phyloP scores from a whole-genome alignment of 2,113 vertebrate species.

The Melanotaenia duboulayi region DNA sequence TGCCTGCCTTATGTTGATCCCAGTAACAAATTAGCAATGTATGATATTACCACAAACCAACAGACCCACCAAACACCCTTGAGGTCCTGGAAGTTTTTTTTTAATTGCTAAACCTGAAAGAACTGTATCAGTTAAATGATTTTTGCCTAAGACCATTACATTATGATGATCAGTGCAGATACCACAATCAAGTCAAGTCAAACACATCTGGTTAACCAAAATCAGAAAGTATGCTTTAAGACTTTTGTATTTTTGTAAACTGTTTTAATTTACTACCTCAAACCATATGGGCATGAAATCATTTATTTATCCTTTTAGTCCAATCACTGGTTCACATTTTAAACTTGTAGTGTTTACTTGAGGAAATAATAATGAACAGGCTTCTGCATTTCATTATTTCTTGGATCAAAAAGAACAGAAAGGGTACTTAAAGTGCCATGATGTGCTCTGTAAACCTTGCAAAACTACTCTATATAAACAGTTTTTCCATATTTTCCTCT shows the following conservation, averaged over 20 bases:
- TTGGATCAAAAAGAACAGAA: neutral
- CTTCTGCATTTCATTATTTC: neutral
- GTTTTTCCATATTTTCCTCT: no score
- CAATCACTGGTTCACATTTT: neutral
- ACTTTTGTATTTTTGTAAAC: neutral
- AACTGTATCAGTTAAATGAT: neutral
- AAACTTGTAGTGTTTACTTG: neutral
- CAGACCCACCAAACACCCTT: neutral
- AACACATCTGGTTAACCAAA: neutral
- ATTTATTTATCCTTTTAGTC: no score
- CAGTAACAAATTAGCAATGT: constrained; percentile 13
- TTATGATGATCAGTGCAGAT: constrained; percentile 1
- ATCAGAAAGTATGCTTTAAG: neutral
- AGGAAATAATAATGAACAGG: neutral
- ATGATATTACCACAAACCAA: constrained; percentile 11
- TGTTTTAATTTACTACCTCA: constrained; percentile 9
- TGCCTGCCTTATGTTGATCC: neutral
- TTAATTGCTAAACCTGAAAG: neutral
- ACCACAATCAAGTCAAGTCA: neutral
- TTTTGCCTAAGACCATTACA: neutral
- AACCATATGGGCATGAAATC: neutral
- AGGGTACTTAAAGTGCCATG: neutral
- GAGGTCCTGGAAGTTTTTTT: neutral
- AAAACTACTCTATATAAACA: no score
- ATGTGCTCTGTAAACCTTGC: no score